Percentiles rank a stretch among this genome's conserved stretches.
phyloP scores from a whole-genome alignment of 2,113 vertebrate genomes.

The Trogon surrucura region DNA sequence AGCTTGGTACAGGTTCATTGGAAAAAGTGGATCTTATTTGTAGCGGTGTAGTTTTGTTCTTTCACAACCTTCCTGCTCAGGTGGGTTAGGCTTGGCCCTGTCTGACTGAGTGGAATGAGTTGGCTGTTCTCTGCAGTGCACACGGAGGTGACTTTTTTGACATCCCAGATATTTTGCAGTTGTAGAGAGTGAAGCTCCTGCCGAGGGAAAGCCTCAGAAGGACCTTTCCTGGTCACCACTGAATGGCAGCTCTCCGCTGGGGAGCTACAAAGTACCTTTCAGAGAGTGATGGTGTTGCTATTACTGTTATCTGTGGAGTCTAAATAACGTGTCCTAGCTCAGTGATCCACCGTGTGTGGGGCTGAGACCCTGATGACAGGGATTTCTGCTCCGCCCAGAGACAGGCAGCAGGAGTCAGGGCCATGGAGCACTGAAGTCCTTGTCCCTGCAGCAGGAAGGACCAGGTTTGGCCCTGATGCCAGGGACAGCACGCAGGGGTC shows the following conservation, averaged over 20 bases:
- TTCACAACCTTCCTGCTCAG: not conserved
- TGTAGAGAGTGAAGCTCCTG: not conserved
- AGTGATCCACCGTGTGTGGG: accelerated
- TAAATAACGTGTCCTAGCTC: not conserved
- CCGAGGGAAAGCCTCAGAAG: not conserved
- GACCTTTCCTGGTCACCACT: not conserved
- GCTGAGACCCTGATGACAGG: too few species aligned
- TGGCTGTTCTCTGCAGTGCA: not conserved
- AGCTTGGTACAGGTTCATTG: not conserved
- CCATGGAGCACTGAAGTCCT: not conserved
- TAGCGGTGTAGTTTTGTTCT: not conserved
- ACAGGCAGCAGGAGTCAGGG: not conserved
- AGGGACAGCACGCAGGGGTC: not conserved
- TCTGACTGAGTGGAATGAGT: not conserved
- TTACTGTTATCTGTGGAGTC: not conserved
- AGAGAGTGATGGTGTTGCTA: not conserved
- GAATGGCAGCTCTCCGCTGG: not conserved
- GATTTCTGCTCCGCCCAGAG: not conserved
- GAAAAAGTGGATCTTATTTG: not conserved
- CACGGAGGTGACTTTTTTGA: not conserved
- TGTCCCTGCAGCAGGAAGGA: accelerated
- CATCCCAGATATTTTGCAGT: not conserved
- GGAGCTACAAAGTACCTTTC: not conserved
- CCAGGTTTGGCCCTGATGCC: not conserved
- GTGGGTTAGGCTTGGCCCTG: not conserved